Percentiles rank a stretch among this genome's conserved stretches.
phyloP scores from a whole-genome alignment of 2,113 vertebrate genomes.

The Sinosuthora webbiana region DNA sequence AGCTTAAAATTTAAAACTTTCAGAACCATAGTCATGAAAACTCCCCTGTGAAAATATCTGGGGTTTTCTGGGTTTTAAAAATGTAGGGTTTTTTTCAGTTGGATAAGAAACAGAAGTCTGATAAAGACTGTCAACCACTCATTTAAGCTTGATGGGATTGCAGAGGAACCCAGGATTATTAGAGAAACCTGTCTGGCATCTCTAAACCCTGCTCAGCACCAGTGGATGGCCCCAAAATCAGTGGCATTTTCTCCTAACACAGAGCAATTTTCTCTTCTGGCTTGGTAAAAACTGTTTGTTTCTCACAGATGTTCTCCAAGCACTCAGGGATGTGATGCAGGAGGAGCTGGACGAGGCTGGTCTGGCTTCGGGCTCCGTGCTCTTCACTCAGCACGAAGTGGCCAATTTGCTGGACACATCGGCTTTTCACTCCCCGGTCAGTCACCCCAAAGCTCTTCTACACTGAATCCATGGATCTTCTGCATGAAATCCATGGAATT shows the following conservation, averaged over 20 bases:
- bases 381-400: conserved; percentile 86
- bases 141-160: neutral
- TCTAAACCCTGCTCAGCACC: neutral
- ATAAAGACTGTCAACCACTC: neutral
- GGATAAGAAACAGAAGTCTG: neutral
- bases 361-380: conserved; percentile 74
- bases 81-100: neutral
- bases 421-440: conserved; percentile 86
- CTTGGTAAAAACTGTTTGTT: neutral
- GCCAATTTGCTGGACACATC: conserved; percentile 88
- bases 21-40: neutral
- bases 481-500: neutral
- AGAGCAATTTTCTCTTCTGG: neutral
- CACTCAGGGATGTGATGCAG: conserved; percentile 74
- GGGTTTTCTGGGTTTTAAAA: neutral
- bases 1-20: neutral
- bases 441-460: neutral
- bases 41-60: neutral
- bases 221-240: neutral
- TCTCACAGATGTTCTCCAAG: conserved; percentile 82
- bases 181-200: neutral
- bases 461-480: neutral
- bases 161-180: neutral
- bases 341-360: conserved; percentile 81
- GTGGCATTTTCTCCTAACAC: neutral